Percentiles rank a stretch among this genome's conserved stretches.
These are phyloP conservation scores for Acanthococcus lagerstroemiae DNA, from an alignment of 2,888 invertebrate genomes.

Conservation along the genomic window DNA sequence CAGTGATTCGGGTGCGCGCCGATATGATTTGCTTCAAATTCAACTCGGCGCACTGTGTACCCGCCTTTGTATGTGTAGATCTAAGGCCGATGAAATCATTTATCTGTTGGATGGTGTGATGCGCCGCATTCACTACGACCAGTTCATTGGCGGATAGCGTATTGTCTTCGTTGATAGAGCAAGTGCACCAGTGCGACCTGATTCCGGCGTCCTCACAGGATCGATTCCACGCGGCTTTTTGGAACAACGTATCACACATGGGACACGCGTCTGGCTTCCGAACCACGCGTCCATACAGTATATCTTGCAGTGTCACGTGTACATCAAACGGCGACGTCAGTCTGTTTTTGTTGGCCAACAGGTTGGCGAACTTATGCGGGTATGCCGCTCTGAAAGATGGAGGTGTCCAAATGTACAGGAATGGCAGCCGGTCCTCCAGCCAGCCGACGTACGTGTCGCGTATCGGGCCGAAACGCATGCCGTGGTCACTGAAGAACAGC, in stretches of 20 bases:
- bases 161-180: constrained; percentile 40
- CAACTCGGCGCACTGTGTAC: constrained; percentile 47
- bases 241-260: constrained; percentile 55
- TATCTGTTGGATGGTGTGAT: constrained; percentile 32
- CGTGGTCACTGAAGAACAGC: constrained; percentile 68
- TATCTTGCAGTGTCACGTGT: constrained; percentile 58
- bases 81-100: constrained; percentile 27
- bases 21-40: constrained; percentile 47
- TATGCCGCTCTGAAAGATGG: constrained; percentile 49
- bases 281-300: constrained; percentile 44
- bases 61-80: constrained; percentile 19
- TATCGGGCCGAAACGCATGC: constrained; percentile 63
- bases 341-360: constrained; percentile 53
- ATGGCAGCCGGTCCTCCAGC: constrained; percentile 67
- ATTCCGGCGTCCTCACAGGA: constrained; percentile 60
- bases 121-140: constrained; percentile 32
- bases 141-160: constrained; percentile 37
- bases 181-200: constrained; percentile 66
- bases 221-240: constrained; percentile 49
- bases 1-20: constrained; percentile 44
- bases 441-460: constrained; percentile 59
- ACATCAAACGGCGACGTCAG: constrained; percentile 69
- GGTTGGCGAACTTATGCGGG: constrained; percentile 48
- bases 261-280: constrained; percentile 44
- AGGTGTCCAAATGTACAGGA: constrained; percentile 60